phyloP scores from a whole-genome alignment of 2,797 vertebrate genomes.

The Anas bernieri region DNA sequence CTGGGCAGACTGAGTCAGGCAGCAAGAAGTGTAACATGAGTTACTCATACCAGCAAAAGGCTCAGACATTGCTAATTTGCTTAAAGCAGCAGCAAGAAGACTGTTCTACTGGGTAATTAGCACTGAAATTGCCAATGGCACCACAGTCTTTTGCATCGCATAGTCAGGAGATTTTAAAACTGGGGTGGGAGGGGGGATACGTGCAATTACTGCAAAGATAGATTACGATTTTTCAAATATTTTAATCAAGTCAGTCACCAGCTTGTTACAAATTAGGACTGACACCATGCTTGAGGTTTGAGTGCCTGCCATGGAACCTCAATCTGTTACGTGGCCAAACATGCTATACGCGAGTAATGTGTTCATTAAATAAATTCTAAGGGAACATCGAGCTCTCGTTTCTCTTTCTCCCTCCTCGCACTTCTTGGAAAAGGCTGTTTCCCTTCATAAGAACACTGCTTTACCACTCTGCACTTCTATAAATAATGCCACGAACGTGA shows the following conservation, averaged over 20 bases:
- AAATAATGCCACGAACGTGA: neutral
- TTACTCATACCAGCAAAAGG: neutral
- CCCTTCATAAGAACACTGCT: slow-evolving; percentile 21
- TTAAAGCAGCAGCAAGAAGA: neutral
- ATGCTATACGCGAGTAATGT: neutral
- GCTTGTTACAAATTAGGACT: neutral
- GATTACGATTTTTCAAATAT: neutral
- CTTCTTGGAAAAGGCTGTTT: slow-evolving; percentile 17
- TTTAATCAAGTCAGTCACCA: neutral
- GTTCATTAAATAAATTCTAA: neutral
- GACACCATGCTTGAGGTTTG: neutral
- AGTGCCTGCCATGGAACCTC: neutral
- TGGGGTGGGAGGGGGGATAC: neutral
- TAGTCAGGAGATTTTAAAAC: neutral
- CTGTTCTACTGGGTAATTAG: neutral
- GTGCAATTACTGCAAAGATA: neutral
- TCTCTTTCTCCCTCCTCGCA: neutral
- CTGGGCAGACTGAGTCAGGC: neutral
- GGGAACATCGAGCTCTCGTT: neutral
- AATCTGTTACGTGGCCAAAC: neutral
- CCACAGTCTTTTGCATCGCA: neutral
- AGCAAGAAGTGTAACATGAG: neutral
- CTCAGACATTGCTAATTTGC: neutral
- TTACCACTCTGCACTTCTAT: slow-evolving; percentile 28
- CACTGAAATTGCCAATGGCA: neutral